Evolutionary conservation across 2,797 vertebrate genomes (phyloP).

Genomic region (Liparis tanakae): DNA sequence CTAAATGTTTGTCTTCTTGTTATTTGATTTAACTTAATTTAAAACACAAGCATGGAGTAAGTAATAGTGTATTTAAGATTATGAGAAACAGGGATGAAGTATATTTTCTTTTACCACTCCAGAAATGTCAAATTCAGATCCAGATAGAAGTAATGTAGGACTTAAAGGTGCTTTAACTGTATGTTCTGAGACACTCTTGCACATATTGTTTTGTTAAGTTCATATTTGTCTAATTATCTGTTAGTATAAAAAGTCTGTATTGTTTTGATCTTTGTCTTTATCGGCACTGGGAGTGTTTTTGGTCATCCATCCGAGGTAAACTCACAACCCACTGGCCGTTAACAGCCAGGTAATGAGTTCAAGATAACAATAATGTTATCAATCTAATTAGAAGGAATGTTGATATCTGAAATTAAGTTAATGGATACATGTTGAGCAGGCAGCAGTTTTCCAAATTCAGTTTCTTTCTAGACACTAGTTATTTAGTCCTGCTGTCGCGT

Average conservation of each 20-base stretch:
- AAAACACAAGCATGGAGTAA: not conserved
- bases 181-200: not conserved
- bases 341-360: not conserved
- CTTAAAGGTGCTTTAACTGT: not conserved
- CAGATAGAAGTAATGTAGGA: not conserved
- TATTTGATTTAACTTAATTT: not conserved
- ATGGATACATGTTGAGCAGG: not conserved
- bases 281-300: not conserved
- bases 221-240: not conserved
- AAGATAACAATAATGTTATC: not conserved
- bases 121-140: slow-evolving; percentile 15
- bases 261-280: not conserved
- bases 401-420: slow-evolving; percentile 21
- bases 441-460: slow-evolving; percentile 5
- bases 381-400: not conserved
- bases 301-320: not conserved
- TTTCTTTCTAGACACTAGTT: slow-evolving; percentile 7
- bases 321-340: not conserved
- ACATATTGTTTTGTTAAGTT: not conserved
- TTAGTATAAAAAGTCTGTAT: not conserved
- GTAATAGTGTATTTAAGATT: not conserved
- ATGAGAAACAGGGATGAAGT: not conserved
- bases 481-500: not conserved
- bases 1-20: not conserved
- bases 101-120: not conserved